These are phyloP conservation scores for Ridgeia piscesae DNA, from an alignment of 1,140 invertebrate species.

Conservation along the genomic window DNA sequence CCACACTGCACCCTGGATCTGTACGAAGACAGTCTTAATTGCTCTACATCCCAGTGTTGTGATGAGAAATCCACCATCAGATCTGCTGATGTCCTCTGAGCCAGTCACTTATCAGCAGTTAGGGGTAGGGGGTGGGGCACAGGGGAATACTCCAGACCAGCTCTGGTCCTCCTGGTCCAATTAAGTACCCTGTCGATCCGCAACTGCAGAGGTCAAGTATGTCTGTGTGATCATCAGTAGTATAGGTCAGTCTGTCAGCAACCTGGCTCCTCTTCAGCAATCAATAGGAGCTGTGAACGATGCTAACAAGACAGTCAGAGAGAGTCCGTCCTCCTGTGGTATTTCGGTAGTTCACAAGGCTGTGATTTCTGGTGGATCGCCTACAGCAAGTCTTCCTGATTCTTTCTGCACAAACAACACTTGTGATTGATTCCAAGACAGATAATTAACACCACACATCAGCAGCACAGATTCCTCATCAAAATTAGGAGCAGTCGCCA, in stretches of 20 bases:
- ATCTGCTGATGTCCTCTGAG: not conserved
- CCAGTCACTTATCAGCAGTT: not conserved
- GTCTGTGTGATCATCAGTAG: not conserved
- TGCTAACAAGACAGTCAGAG: not conserved
- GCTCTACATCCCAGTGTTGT: not conserved
- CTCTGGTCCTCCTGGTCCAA: not conserved
- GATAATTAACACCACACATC: not conserved
- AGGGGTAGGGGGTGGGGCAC: not conserved
- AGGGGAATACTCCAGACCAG: not conserved
- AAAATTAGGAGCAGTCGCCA: too few species aligned
- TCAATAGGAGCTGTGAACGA: not conserved
- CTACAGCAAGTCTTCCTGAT: not conserved
- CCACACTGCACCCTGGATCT: not conserved
- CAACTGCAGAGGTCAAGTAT: not conserved
- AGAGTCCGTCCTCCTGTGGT: not conserved
- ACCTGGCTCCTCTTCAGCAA: not conserved
- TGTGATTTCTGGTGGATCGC: not conserved
- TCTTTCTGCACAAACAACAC: not conserved
- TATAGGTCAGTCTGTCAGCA: not conserved
- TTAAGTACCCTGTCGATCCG: not conserved
- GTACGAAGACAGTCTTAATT: not conserved
- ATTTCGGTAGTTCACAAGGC: not conserved
- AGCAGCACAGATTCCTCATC: not conserved
- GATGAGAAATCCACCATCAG: not conserved
- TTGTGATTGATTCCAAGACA: not conserved